Base-by-base conservation (phyloP, 2,888 invertebrate genomes). In the Stenichneumon culpator region DNA sequence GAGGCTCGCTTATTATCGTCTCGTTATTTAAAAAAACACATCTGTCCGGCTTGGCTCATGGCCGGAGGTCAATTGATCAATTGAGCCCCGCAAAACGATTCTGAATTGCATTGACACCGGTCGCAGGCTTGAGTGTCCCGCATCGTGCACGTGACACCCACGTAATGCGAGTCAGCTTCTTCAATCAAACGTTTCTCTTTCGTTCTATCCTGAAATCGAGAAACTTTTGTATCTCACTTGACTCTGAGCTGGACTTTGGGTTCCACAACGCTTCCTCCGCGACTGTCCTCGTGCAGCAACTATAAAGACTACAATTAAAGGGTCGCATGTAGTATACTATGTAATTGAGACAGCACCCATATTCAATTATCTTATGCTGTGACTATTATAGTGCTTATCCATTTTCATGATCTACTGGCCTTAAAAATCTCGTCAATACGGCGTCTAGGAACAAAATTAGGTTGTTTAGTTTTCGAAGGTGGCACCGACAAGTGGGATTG, bases 11-110 rank as follows among this genome's bases (percentile, higher is more conserved):
- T 74, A 60, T 28, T 39, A 44, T 7, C 60, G 16, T 74, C 39
- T 57, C 44, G 25, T 44, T 74, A 25, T 57, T 19, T 39, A 44
- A 47, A 7, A 80, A 69, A 65, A 69, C 79, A 73, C 74, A 79
- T 65, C 54, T 68, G 70, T 69, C 39, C 32, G 68, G 25, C 67
- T 65, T n/a, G 65, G 65, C 63, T 77, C 72, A 73, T 84, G 72
- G 75, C 69, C 63, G 52, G 60, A 77, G 90, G 90, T 92, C 84
- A 92, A 92, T 86, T 88, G 90, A 90, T 77, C 89, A 91, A 89
- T 92, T 92, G 91, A 92, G 88, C 92, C 83, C 86, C 69, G 87
- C 87, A 87, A 88, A 86, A 89, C 79, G 88, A 91, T 90, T 86
- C 87, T 87, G 85, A 88, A 89, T 89, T 90, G 86, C 84, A 84